Conservation (phyloP, 2,797 vertebrate species). For the Brachyrhaphis roseni region DNA sequence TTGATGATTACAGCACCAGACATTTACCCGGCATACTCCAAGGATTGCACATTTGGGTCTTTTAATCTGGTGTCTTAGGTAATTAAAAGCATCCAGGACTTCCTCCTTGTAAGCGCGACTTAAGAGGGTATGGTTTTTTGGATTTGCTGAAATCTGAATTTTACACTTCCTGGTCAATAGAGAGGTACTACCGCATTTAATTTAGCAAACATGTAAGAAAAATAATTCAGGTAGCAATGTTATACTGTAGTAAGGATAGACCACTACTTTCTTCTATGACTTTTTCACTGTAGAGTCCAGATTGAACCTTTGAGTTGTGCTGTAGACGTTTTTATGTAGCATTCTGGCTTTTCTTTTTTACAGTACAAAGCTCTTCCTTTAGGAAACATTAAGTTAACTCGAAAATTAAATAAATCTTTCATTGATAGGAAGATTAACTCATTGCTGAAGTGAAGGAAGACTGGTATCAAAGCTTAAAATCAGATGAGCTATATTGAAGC, state of each 20-base stretch:
- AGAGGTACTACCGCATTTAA: not conserved
- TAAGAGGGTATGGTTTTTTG: slow-evolving; percentile 31
- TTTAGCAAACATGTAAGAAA: not conserved
- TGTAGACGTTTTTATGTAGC: not conserved
- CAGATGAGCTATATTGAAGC: not conserved
- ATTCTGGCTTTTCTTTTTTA: not conserved
- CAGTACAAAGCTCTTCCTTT: not conserved
- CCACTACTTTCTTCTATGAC: not conserved
- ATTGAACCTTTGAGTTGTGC: not conserved
- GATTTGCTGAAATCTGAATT: not conserved
- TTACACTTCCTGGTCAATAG: not conserved
- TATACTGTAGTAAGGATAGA: not conserved
- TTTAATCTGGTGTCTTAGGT: slow-evolving; percentile 82
- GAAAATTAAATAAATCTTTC: not conserved
- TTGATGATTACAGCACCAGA: slow-evolving; percentile 77
- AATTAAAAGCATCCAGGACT: slow-evolving; percentile 78
- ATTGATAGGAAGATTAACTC: not conserved
- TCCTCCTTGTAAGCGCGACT: slow-evolving; percentile 50
- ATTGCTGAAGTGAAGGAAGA: not conserved
- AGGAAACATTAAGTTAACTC: not conserved
- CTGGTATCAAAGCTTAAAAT: not conserved
- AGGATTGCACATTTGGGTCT: slow-evolving; percentile 79
- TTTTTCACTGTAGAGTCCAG: not conserved
- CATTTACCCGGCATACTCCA: slow-evolving; percentile 76
- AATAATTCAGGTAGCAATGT: not conserved